Conservation (phyloP, 2,113 vertebrate species). For the Poeciliopsis prolifica region DNA sequence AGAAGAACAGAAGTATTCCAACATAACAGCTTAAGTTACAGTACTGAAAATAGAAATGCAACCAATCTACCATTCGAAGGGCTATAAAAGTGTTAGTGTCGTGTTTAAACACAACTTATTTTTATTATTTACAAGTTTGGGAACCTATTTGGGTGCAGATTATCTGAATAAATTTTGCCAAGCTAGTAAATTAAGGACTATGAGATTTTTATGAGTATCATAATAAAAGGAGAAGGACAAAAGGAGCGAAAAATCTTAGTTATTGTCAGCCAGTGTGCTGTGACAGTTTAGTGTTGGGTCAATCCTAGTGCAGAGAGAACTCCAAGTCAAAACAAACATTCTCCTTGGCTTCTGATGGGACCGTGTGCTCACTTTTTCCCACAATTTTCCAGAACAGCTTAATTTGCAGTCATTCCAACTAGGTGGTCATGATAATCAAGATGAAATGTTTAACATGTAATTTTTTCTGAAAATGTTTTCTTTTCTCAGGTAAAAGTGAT, state of each 20-base stretch:
- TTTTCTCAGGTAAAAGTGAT: slow-evolving; percentile 15
- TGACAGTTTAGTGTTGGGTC: slow-evolving; percentile 70
- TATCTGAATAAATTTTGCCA: slow-evolving; percentile 23
- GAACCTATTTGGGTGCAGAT: not conserved
- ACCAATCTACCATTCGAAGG: not conserved
- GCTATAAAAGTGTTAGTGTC: not conserved
- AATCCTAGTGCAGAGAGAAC: slow-evolving; percentile 74
- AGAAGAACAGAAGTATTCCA: not conserved
- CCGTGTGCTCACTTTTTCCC: slow-evolving; percentile 60
- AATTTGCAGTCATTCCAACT: slow-evolving; percentile 54
- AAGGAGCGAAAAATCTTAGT: slow-evolving; percentile 35
- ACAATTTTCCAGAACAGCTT: slow-evolving; percentile 57
- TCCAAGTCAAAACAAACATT: slow-evolving; percentile 78
- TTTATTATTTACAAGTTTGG: no score
- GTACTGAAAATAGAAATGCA: not conserved
- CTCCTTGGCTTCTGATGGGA: slow-evolving; percentile 71
- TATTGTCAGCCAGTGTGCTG: slow-evolving; percentile 53
- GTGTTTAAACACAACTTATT: no score
- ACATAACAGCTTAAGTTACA: not conserved
- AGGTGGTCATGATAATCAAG: slow-evolving; percentile 64
- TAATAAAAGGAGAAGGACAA: slow-evolving; percentile 46
- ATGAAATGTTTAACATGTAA: slow-evolving; percentile 57
- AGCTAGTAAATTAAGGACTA: slow-evolving; percentile 29
- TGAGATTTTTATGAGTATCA: slow-evolving; percentile 58
- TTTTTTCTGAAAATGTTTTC: slow-evolving; percentile 45